phyloP scores from a whole-genome alignment of 2,888 invertebrate genomes.

The Meliscaeva auricollis region DNA sequence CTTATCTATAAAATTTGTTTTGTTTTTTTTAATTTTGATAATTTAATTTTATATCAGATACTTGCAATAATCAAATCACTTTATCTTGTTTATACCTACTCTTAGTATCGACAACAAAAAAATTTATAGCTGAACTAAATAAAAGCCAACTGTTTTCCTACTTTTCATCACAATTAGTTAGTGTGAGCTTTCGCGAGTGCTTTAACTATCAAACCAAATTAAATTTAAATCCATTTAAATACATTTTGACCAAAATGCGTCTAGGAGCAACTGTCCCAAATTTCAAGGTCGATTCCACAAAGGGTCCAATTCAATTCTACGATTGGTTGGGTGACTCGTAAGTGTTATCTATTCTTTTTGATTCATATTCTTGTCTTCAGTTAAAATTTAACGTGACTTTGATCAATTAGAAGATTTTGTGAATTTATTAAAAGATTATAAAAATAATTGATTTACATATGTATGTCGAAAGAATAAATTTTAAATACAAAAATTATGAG shows the following conservation, averaged over 20 bases:
- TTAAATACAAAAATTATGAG: too few relatives aligned
- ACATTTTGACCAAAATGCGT: slow-evolving; percentile 83
- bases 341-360: slow-evolving; percentile 82
- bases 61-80: neutral
- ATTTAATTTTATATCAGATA: too few relatives aligned
- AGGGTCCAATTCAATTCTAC: slow-evolving; percentile 90
- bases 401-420: too few relatives aligned
- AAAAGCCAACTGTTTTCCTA: neutral
- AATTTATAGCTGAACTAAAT: neutral
- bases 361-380: too few relatives aligned
- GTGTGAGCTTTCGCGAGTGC: slow-evolving; percentile 25
- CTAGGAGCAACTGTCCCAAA: slow-evolving; percentile 91
- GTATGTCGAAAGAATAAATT: too few relatives aligned
- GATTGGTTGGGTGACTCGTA: slow-evolving; percentile 91
- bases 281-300: slow-evolving; percentile 90
- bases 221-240: neutral
- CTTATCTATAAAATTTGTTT: too few relatives aligned
- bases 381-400: too few relatives aligned
- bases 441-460: too few relatives aligned
- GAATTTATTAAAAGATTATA: too few relatives aligned
- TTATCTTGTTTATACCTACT: neutral
- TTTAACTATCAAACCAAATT: neutral
- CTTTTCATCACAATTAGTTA: slow-evolving; percentile 23
- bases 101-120: neutral
- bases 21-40: too few relatives aligned